These are phyloP conservation scores for Heterotis niloticus DNA, from an alignment of 2,113 vertebrate genomes.

Conservation along the genomic window DNA sequence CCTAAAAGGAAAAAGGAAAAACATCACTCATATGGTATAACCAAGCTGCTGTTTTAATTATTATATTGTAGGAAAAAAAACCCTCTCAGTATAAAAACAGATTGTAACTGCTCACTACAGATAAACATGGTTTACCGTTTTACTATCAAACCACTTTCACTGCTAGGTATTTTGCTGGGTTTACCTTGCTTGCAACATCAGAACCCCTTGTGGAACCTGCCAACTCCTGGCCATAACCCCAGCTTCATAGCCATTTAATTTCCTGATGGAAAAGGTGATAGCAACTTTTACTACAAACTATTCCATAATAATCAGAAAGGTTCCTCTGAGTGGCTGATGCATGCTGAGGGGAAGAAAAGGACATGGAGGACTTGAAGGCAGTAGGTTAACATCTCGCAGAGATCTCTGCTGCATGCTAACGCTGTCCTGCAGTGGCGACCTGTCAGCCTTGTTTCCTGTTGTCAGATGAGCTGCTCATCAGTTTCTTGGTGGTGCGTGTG, in stretches of 20 bases:
- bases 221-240: not conserved
- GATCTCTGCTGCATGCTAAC: not conserved
- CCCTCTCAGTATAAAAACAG: no score
- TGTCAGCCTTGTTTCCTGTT: not conserved
- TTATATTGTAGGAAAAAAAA: no score
- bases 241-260: not conserved
- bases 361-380: not conserved
- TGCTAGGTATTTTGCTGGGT: no score
- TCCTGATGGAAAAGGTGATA: not conserved
- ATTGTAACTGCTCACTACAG: no score
- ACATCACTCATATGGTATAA: no score
- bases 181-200: not conserved
- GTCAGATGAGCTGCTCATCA: not conserved
- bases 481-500: not conserved
- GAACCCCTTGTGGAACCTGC: not conserved
- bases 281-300: not conserved
- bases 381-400: not conserved
- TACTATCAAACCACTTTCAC: no score
- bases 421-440: not conserved
- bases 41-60: no score
- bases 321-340: conserved; percentile 7
- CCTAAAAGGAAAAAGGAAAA: no score
- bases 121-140: no score
- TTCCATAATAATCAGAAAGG: not conserved
- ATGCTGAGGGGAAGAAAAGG: not conserved